Conservation (phyloP, 2,888 invertebrate species). For the Caenorhabditis sp. region DNA sequence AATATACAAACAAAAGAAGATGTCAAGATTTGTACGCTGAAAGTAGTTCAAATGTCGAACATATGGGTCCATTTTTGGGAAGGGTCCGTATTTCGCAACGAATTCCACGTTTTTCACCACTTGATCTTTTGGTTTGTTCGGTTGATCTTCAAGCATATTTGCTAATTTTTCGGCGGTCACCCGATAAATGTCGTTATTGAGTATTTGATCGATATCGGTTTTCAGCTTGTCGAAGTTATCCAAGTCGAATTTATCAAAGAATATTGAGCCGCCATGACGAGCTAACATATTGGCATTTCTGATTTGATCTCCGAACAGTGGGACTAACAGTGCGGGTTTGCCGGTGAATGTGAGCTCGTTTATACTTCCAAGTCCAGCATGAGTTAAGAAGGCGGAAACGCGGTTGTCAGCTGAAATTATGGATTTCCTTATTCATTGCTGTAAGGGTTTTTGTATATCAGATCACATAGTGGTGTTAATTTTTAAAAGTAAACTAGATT, state of each 20-base stretch:
- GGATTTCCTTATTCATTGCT: conserved; percentile 32
- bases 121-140: neutral
- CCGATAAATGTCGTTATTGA: conserved; percentile 11
- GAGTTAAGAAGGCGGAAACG: conserved; percentile 31
- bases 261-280: conserved; percentile 20
- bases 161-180: conserved; percentile 18
- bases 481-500: too few relatives aligned
- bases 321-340: conserved; percentile 27
- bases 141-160: conserved; percentile 14
- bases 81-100: conserved; percentile 23
- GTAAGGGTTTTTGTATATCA: too few relatives aligned
- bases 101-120: neutral
- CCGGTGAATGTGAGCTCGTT: conserved; percentile 27
- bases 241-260: conserved; percentile 16
- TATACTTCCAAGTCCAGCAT: conserved; percentile 32
- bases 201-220: conserved; percentile 1
- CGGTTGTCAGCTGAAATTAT: conserved; percentile 21
- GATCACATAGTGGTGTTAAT: too few relatives aligned
- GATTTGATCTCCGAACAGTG: conserved; percentile 31
- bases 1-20: neutral
- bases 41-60: conserved; percentile 26
- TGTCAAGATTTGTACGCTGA: conserved; percentile 32
- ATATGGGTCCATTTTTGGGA: conserved; percentile 32
- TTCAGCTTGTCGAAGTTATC: conserved; percentile 10
- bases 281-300: conserved; percentile 34